These are phyloP conservation scores for Drosophila ustulata DNA, from an alignment of 2,888 invertebrate species.

Conservation along the genomic window DNA sequence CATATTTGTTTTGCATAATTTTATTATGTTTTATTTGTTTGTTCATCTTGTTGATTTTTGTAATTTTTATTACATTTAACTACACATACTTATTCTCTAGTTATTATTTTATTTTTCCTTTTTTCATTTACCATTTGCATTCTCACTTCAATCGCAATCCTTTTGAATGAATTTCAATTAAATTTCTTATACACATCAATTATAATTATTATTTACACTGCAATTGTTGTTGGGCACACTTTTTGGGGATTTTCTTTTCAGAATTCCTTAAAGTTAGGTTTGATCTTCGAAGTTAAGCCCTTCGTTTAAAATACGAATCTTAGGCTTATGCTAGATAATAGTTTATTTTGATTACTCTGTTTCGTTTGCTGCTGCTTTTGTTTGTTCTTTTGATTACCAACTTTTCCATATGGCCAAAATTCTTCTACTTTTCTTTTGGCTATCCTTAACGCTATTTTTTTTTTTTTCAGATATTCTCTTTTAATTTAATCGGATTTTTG, in stretches of 20 bases:
- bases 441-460: conserved; percentile 12
- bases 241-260: not conserved
- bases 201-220: conserved; percentile 56
- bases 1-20: conserved; percentile 72
- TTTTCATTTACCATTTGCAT: conserved; percentile 17
- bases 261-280: conserved; percentile 8
- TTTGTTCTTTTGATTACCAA: conserved; percentile 50
- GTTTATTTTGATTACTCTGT: conserved; percentile 77
- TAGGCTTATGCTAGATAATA: conserved; percentile 58
- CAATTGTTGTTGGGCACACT: conserved; percentile 22
- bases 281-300: conserved; percentile 12
- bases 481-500: conserved; percentile 31
- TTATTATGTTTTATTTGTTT: conserved; percentile 77
- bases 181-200: conserved; percentile 41
- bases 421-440: conserved; percentile 13
- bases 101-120: conserved; percentile 35
- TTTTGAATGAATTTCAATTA: conserved; percentile 20
- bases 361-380: conserved; percentile 34
- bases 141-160: conserved; percentile 42
- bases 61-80: conserved; percentile 81
- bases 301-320: conserved; percentile 32
- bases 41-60: conserved; percentile 54
- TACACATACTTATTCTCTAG: conserved; percentile 81
- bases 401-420: conserved; percentile 40
- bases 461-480: conserved; percentile 6